Evolutionary conservation across 2,113 vertebrate genomes (phyloP).

Genomic region (Columba livia): DNA sequence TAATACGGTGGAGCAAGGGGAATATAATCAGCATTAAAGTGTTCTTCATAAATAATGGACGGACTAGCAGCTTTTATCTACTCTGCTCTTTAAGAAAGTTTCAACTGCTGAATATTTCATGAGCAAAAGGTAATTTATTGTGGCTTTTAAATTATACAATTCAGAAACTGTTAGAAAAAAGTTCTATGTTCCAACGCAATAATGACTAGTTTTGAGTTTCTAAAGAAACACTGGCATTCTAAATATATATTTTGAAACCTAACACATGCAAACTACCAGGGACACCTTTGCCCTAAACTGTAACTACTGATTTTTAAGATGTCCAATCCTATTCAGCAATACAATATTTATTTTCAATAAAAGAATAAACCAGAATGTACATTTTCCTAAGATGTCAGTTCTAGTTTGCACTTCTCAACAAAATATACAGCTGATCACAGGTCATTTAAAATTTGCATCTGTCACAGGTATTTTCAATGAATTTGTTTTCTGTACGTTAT

Average conservation of each 20-base stretch:
- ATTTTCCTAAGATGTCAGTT: background rate
- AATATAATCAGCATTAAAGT: constrained; percentile 27
- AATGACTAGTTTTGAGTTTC: background rate
- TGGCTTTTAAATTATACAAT: constrained; percentile 26
- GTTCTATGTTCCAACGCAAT: background rate
- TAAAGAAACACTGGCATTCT: background rate
- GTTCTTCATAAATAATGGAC: constrained; percentile 57
- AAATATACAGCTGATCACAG: background rate
- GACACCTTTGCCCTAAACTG: background rate
- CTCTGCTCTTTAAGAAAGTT: constrained; percentile 43
- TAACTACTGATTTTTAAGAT: constrained; percentile 7
- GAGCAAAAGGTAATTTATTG: constrained; percentile 42
- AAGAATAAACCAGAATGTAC: background rate
- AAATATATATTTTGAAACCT: constrained; percentile 2
- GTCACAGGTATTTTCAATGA: background rate
- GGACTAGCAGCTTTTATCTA: constrained; percentile 44
- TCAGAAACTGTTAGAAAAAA: constrained; percentile 10
- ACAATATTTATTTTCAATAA: background rate
- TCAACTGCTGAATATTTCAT: constrained; percentile 56
- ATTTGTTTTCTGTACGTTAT: background rate
- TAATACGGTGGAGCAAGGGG: background rate
- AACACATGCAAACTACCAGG: background rate
- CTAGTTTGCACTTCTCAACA: background rate
- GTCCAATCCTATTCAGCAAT: background rate
- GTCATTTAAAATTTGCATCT: background rate